Evolutionary conservation across 2,888 invertebrate species (phyloP), one percentile per base, ranked within the genome.

Genomic region (Pteria penguin): DNA sequence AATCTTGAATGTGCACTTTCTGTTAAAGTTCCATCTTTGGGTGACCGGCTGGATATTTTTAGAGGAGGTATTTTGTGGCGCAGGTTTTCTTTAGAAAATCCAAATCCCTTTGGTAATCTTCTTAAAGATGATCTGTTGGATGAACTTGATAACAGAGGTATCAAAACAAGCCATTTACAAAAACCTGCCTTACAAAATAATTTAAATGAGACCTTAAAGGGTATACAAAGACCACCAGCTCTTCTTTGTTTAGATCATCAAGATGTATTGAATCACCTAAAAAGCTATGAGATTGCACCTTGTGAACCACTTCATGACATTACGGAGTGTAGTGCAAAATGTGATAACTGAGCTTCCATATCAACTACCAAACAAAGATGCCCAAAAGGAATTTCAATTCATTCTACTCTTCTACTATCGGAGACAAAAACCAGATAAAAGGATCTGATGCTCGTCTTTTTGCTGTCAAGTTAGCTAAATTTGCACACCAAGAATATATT

Each of bases 391-490:
- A 60, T 60, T 69, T 18, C 36, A 69, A 36, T 24, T 5, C 57
- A 33, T 69, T 69, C 33, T 70, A 26, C 22, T n/a, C 14, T 14
- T 3, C 32, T 4, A 60, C 61, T 14, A 60, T 72, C 22, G 66
- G 58, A 0, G 31, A 66, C 1, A 72, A 62, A 54, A 72, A 60
- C 36, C 52, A 72, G 36, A 4, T 60, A 5, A 72, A 72, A 29
- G 72, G 72, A 11, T 72, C 66, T 4, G 72, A 72, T 27, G 72
- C 72, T 2, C 32, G 66, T 2, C 58, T 66, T 8, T 45, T 58
- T 31, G 58, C 58, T 11, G 31, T 72, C 8, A 66, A 66, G 36
- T 54, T 72, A n/a, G 58, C 52, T 14, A 54, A 36, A 52, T 63
- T 52, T 31, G 24, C 22, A 22, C 24, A 4, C 5, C 24, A 55